These are phyloP conservation scores for Pterocles orientalis DNA, from an alignment of 2,113 vertebrate species.

Conservation along the genomic window DNA sequence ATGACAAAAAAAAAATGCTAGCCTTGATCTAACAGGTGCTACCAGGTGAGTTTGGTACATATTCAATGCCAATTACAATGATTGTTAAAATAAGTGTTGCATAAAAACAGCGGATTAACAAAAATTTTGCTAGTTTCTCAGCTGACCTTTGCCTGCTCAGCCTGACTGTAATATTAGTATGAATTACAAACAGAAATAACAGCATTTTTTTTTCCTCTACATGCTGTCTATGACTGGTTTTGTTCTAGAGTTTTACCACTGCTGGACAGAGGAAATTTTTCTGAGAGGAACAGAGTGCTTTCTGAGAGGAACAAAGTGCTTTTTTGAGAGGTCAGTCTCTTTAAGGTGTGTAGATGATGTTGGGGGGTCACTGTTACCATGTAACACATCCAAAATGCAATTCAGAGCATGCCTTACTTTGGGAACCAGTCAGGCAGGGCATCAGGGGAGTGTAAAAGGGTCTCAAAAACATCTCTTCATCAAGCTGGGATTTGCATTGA, in stretches of 20 bases:
- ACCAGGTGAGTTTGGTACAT: not conserved
- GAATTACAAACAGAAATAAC: not conserved
- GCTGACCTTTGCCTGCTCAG: not conserved
- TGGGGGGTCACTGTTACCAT: not conserved
- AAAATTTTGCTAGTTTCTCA: not conserved
- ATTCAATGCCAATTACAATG: not conserved
- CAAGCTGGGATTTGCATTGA: not conserved
- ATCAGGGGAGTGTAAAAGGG: not conserved
- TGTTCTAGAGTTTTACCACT: not conserved
- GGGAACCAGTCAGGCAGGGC: not conserved
- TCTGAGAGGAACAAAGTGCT: not conserved
- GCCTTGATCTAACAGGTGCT: no score
- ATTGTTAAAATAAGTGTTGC: not conserved
- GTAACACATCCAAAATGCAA: not conserved
- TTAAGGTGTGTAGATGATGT: not conserved
- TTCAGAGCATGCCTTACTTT: not conserved
- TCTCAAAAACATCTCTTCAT: not conserved
- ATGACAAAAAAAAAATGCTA: not conserved
- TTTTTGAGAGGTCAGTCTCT: not conserved
- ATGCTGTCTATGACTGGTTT: not conserved
- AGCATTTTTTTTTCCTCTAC: not conserved
- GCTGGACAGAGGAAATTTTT: not conserved
- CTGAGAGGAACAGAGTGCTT: not conserved
- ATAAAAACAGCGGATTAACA: not conserved
- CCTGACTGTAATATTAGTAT: not conserved